Base-by-base conservation (phyloP, 2,888 invertebrate species). In the Campoletis raptor region DNA sequence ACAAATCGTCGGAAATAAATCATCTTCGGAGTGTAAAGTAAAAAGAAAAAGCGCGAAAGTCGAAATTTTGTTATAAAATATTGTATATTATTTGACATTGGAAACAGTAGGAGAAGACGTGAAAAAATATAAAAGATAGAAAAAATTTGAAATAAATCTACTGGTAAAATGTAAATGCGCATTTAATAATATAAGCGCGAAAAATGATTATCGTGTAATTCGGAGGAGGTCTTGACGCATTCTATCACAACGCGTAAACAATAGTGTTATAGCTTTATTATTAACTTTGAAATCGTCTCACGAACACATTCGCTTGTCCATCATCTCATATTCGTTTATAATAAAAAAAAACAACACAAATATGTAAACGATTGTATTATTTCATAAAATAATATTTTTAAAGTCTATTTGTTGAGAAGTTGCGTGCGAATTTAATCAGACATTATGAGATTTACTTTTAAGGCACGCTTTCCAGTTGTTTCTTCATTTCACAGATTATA, bases 191-290 rank as follows among this genome's bases (percentile, higher is more conserved):
- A 70, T 72, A 36, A 21, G 45, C 42, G 30, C 61, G 30, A 79
- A n/a, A 24, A 45, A 30, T 37, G 54, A 80, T 81, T 24, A 76
- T 45, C 74, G 81, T 66, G 76, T 78, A 85, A 87, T 87, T 83
- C 76, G 85, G 81, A 85, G 70, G 80, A 87, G 85, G 81, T 85
- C 83, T 80, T 73, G 70, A 45, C 79, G 76, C 77, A 64, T 85
- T 72, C 42, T n/a, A 57, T 81, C 37, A 40, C 64, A 85, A 42
- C 81, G 67, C 66, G 15, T 30, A 77, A 15, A 85, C 81, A 80
- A 81, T 37, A 10, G 36, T 40, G 7, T 40, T 9, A 37, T 2
- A 4, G 54, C 36, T 24, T 52, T 21, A 30, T 42, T 57, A 54
- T 78, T 48, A 54, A 79, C 24, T 7, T 24, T 70, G 45, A 79